phyloP scores from a whole-genome alignment of 2,888 invertebrate genomes.

The Hyles lineata region DNA sequence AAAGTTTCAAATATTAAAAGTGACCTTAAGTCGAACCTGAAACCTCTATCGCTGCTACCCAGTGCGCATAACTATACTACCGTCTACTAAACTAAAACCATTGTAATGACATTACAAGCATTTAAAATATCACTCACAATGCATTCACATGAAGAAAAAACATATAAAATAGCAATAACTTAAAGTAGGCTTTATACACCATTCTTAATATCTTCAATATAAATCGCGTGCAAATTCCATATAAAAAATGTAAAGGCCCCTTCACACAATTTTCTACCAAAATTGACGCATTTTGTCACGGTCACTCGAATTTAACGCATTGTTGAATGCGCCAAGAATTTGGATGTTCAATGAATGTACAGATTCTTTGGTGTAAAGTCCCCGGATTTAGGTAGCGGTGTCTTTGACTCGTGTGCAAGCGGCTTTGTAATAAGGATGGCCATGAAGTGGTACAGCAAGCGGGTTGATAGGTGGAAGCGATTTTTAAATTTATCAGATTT shows the following conservation, averaged over 20 bases:
- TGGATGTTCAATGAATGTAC: conserved; percentile 35
- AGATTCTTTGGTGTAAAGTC: conserved; percentile 59
- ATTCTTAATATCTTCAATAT: neutral
- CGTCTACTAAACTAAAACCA: no score
- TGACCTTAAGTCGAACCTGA: no score
- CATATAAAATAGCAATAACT: neutral
- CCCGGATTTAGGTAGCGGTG: conserved; percentile 70
- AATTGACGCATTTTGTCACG: conserved; percentile 36
- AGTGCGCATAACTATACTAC: no score
- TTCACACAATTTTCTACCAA: conserved; percentile 26
- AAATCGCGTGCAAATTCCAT: neutral
- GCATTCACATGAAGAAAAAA: neutral
- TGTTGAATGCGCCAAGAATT: conserved; percentile 32
- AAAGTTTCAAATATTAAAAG: no score
- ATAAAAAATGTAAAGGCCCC: conserved; percentile 1
- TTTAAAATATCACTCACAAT: neutral
- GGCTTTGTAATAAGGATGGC: conserved; percentile 43
- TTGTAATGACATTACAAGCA: no score
- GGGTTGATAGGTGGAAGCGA: conserved; percentile 34
- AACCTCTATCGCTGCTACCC: no score
- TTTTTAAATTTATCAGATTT: conserved; percentile 25
- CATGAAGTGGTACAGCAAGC: conserved; percentile 35
- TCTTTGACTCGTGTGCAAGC: conserved; percentile 64
- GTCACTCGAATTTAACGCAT: conserved; percentile 40
- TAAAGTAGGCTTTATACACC: neutral